Conservation (phyloP, 2,888 invertebrate genomes). For the Aromia moschata region DNA sequence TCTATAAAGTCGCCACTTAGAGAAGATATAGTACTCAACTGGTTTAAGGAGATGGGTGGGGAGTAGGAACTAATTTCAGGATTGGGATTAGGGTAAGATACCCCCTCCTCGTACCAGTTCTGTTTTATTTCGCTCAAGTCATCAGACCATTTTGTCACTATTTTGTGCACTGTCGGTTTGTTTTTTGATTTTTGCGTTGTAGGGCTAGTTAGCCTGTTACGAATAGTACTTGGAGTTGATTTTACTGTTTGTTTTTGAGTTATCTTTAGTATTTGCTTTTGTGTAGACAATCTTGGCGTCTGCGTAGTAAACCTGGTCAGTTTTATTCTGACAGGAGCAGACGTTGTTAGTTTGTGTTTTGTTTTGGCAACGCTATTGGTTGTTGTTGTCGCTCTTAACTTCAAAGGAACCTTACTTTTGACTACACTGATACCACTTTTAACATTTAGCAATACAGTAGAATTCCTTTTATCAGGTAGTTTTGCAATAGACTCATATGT, state of each 20-base stretch:
- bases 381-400: constrained; percentile 15
- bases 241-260: no score
- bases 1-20: not conserved
- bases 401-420: constrained; percentile 29
- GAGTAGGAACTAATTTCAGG: constrained; percentile 56
- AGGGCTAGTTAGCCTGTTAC: no score
- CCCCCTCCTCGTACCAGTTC: constrained; percentile 60
- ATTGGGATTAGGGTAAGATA: constrained; percentile 54
- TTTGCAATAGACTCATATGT: not conserved
- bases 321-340: constrained; percentile 14
- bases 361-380: constrained; percentile 1
- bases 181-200: constrained; percentile 26
- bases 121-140: constrained; percentile 62
- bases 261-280: constrained; percentile 5
- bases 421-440: constrained; percentile 26
- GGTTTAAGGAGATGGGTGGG: constrained; percentile 48
- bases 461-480: constrained; percentile 16
- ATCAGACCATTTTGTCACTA: constrained; percentile 68
- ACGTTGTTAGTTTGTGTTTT: constrained; percentile 16
- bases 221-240: constrained; percentile 1
- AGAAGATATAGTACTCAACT: constrained; percentile 15
- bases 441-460: constrained; percentile 17
- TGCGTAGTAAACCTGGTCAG: constrained; percentile 24
- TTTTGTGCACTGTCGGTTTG: constrained; percentile 58
- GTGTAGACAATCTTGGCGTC: constrained; percentile 26